A percentile compares a stretch with the other conserved stretches of the same genome.
Conservation (phyloP, 2,113 vertebrate genomes). For the Pygoscelis antarcticus region DNA sequence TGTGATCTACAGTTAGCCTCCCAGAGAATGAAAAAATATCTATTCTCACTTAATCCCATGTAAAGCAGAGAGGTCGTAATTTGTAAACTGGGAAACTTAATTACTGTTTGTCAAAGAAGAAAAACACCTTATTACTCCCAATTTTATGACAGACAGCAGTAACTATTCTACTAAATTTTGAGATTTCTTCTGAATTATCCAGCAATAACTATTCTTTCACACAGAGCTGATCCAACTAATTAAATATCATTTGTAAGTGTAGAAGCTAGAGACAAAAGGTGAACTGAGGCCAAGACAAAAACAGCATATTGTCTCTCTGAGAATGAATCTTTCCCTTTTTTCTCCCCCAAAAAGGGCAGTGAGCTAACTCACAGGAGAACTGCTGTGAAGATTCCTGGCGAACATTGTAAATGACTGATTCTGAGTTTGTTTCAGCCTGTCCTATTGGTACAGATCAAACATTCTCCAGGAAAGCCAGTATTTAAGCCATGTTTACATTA, state of each 20-base stretch:
- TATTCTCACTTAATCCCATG: background rate
- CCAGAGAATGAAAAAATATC: background rate
- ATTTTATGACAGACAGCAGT: background rate
- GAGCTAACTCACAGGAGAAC: background rate
- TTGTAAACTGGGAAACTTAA: background rate
- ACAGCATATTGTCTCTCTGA: background rate
- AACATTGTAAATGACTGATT: background rate
- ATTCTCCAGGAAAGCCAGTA: background rate
- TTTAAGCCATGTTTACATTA: background rate
- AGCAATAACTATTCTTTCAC: background rate
- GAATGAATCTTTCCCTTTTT: background rate
- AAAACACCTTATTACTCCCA: background rate
- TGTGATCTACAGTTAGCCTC: background rate
- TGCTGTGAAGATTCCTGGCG: background rate
- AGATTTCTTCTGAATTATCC: background rate
- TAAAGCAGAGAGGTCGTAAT: background rate
- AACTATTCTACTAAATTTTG: background rate
- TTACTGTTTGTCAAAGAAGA: background rate
- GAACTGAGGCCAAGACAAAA: background rate
- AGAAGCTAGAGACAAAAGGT: background rate
- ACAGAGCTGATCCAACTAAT: background rate
- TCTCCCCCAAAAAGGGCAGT: background rate
- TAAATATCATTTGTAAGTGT: background rate
- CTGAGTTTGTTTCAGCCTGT: background rate
- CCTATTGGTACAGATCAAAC: background rate